phyloP scores from a whole-genome alignment of 2,797 vertebrate species.

The Pipistrellus pipistrellus region DNA sequence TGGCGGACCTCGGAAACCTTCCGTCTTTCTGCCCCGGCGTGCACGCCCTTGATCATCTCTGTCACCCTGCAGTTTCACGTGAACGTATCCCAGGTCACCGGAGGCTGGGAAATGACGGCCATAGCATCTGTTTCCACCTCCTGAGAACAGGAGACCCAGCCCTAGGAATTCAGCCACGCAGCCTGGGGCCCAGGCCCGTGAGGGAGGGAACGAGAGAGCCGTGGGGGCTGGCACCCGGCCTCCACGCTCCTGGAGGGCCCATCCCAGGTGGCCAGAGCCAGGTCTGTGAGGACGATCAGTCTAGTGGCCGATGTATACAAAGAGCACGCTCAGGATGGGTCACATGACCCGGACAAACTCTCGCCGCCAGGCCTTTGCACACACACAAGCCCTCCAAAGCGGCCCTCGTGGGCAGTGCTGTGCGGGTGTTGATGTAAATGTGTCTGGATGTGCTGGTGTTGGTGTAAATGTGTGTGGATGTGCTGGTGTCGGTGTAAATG shows the following conservation, averaged over 20 bases:
- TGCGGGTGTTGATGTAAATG: too few species aligned
- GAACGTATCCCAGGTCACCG: not conserved
- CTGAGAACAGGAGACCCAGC: not conserved
- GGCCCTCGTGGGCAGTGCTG: too few species aligned
- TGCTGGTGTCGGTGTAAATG: too few species aligned
- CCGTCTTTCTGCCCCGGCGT: not conserved
- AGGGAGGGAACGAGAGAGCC: not conserved
- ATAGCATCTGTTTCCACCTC: not conserved
- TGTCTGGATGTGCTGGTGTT: too few species aligned
- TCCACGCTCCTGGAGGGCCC: not conserved
- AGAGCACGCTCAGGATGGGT: not conserved
- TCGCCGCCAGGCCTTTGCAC: not conserved
- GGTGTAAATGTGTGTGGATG: too few species aligned
- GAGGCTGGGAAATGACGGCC: not conserved
- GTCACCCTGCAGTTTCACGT: not conserved
- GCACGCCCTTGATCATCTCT: not conserved
- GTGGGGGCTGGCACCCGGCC: accelerated
- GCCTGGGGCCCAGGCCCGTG: not conserved
- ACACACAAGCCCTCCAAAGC: too few species aligned
- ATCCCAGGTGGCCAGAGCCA: not conserved
- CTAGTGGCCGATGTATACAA: not conserved
- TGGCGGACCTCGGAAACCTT: not conserved
- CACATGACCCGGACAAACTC: not conserved
- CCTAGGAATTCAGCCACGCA: not conserved
- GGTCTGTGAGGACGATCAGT: not conserved